phyloP scores from a whole-genome alignment of 2,113 vertebrate species.

The Psittacara wagleri region DNA sequence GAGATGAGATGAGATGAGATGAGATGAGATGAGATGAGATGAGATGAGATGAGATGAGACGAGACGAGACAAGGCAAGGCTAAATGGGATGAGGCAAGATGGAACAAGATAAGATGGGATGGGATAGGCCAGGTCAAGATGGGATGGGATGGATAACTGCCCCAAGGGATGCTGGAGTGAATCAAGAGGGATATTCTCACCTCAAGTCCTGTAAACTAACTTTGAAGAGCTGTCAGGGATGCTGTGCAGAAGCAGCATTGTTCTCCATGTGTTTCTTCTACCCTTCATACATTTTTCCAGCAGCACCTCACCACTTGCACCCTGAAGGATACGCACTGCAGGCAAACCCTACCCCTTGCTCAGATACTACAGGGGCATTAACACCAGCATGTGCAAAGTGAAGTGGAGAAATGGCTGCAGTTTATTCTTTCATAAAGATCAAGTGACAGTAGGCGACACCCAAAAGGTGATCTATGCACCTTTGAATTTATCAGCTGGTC shows the following conservation, averaged over 20 bases:
- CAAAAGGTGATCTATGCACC: background rate
- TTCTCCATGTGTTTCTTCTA: rapidly evolving
- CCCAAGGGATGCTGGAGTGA: background rate
- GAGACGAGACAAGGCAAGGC: background rate
- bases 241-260: rapidly evolving
- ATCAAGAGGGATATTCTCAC: background rate
- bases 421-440: background rate
- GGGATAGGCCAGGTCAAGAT: background rate
- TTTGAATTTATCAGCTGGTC: background rate
- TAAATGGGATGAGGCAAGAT: background rate
- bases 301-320: background rate
- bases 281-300: background rate
- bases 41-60: rapidly evolving
- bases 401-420: background rate
- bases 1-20: too few relatives aligned
- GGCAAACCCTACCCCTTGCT: rapidly evolving
- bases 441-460: background rate
- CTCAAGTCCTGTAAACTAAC: rapidly evolving
- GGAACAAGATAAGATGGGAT: background rate
- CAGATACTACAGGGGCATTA: background rate
- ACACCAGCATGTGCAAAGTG: background rate
- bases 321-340: background rate
- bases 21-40: too few relatives aligned
- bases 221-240: too few relatives aligned
- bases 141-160: background rate